Evolutionary conservation across 2,113 vertebrate species (phyloP).

Genomic region (Ammodytes marinus): DNA sequence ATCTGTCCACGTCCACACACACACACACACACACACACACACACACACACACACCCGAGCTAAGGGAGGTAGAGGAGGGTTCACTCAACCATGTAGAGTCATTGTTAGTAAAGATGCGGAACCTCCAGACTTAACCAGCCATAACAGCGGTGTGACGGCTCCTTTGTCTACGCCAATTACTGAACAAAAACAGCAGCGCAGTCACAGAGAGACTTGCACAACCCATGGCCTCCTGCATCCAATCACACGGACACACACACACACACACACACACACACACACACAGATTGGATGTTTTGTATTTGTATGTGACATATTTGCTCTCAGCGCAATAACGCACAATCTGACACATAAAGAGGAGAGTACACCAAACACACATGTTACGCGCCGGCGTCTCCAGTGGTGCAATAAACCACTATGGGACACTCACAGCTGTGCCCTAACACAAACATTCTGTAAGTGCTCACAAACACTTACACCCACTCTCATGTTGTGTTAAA

Average conservation of each 20-base stretch:
- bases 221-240: constrained; percentile 67
- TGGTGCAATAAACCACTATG: constrained; percentile 69
- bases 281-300: not conserved
- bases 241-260: constrained; percentile 39
- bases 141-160: constrained; percentile 77
- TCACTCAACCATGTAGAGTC: constrained; percentile 78
- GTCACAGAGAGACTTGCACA: constrained; percentile 56
- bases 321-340: constrained; percentile 23
- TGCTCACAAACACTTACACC: constrained; percentile 75
- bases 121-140: constrained; percentile 80
- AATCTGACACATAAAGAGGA: constrained; percentile 33
- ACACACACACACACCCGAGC: constrained; percentile 21
- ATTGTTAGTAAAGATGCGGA: constrained; percentile 81
- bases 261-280: not conserved
- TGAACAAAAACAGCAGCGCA: constrained; percentile 71
- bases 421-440: constrained; percentile 76
- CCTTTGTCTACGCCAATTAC: constrained; percentile 82
- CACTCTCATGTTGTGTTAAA: constrained; percentile 74
- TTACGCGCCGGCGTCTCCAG: constrained; percentile 39
- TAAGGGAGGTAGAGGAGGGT: constrained; percentile 67
- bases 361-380: constrained; percentile 35
- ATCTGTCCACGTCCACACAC: constrained; percentile 45
- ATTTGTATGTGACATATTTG: constrained; percentile 41
- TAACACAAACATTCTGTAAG: constrained; percentile 75
- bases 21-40: constrained; percentile 44